Evolutionary conservation across 2,888 invertebrate species (phyloP).

Genomic region (Petrolisthes cinctipes): DNA sequence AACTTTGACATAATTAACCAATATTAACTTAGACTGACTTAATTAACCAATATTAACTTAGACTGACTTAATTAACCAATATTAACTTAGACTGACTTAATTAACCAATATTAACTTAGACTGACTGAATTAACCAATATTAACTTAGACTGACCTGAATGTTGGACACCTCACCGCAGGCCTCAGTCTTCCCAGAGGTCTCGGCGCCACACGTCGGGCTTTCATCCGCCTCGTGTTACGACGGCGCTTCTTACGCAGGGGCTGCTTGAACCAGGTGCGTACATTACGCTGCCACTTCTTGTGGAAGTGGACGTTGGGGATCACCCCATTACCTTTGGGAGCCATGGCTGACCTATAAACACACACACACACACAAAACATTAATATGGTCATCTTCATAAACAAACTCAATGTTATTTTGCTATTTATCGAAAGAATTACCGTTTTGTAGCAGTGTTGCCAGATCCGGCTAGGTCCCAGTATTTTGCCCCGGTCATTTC

Average conservation of each 20-base stretch:
- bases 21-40: too few species aligned
- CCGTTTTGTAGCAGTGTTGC: too few species aligned
- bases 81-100: too few species aligned
- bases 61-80: too few species aligned
- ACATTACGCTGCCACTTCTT: constrained; percentile 99
- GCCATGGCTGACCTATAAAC: constrained; percentile 70
- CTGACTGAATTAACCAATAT: too few species aligned
- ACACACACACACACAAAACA: not conserved
- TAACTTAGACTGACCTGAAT: constrained; percentile 77
- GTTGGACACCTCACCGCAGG: constrained; percentile 96
- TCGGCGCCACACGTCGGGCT: constrained; percentile 90
- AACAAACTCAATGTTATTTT: too few species aligned
- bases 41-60: too few species aligned
- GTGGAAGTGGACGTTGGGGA: constrained; percentile 99
- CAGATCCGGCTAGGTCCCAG: too few species aligned
- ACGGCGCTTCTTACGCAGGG: constrained; percentile 92
- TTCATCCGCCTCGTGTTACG: constrained; percentile 91
- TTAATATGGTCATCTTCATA: not conserved
- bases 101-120: too few species aligned
- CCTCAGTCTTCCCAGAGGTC: constrained; percentile 89
- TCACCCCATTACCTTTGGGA: constrained; percentile 74
- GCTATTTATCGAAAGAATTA: too few species aligned
- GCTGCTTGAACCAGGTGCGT: constrained; percentile 99
- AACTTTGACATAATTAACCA: too few species aligned
- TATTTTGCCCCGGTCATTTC: too few species aligned